Evolutionary conservation across 2,888 invertebrate species (phyloP).

Genomic region (Athalia cordata): DNA sequence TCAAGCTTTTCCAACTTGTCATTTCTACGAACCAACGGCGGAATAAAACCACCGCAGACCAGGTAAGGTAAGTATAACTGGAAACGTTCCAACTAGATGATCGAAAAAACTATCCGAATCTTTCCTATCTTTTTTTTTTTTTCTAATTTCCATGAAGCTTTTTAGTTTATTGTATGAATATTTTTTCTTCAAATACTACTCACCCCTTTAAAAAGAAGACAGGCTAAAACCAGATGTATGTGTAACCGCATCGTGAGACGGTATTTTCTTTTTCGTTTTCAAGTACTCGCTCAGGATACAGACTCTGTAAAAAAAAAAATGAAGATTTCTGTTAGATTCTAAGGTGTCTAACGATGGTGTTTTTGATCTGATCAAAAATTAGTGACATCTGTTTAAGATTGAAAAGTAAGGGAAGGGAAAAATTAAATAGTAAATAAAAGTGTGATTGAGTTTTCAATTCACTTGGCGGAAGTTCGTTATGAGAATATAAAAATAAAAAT

Average conservation of each 20-base stretch:
- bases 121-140: too few species aligned
- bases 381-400: too few species aligned
- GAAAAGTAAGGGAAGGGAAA: too few species aligned
- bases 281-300: constrained; percentile 56
- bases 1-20: constrained; percentile 36
- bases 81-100: neutral
- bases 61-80: too few species aligned
- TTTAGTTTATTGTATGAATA: too few species aligned
- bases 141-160: too few species aligned
- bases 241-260: constrained; percentile 72
- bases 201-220: constrained; percentile 75
- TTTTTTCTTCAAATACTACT: constrained; percentile 60
- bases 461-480: too few species aligned
- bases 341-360: neutral
- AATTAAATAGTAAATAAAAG: too few species aligned
- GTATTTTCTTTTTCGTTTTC: neutral
- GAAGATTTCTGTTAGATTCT: neutral
- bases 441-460: too few species aligned
- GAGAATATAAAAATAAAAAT: too few species aligned
- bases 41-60: constrained; percentile 13
- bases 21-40: constrained; percentile 40
- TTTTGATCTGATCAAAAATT: too few species aligned
- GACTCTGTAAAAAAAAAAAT: constrained; percentile 24
- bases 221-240: constrained; percentile 71
- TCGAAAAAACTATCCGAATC: too few species aligned